A percentile compares a stretch with the other conserved stretches of the same genome.
These are phyloP conservation scores for Gastracanthus pulcherrimus DNA, from an alignment of 2,888 invertebrate genomes.

Conservation along the genomic window DNA sequence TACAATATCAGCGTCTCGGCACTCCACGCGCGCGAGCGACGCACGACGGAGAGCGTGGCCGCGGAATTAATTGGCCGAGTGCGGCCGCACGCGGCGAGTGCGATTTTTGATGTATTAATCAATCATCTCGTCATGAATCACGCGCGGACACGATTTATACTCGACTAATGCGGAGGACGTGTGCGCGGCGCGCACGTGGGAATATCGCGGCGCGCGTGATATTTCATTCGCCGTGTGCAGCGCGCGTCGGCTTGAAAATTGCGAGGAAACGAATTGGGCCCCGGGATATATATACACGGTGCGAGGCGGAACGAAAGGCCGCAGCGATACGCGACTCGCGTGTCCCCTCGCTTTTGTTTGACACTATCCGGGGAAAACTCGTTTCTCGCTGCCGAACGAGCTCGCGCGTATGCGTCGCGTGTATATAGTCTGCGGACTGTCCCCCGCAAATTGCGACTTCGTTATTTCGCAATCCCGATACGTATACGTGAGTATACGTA, in stretches of 20 bases:
- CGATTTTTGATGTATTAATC: constrained; percentile 48
- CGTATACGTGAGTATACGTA: background rate
- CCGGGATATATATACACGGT: too few relatives aligned
- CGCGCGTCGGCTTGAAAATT: constrained; percentile 36
- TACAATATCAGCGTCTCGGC: too few relatives aligned
- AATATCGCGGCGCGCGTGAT: constrained; percentile 39
- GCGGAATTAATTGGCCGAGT: constrained; percentile 14
- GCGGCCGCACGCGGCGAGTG: background rate
- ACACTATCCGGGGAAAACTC: constrained; percentile 3
- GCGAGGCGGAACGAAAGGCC: constrained; percentile 3
- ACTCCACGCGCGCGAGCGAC: too few relatives aligned
- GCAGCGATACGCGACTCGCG: background rate
- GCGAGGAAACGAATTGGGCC: constrained; percentile 42
- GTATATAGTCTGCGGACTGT: background rate
- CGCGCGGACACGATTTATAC: constrained; percentile 1
- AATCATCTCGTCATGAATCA: constrained; percentile 44
- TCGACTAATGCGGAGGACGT: background rate
- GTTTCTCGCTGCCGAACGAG: constrained; percentile 27
- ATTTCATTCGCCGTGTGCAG: background rate
- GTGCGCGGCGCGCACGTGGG: constrained; percentile 10
- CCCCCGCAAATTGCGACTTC: constrained; percentile 45
- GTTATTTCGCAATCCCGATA: constrained; percentile 15
- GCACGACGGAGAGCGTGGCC: background rate
- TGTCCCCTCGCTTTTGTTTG: background rate
- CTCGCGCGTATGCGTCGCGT: background rate